phyloP scores from a whole-genome alignment of 1,140 invertebrate species.

The Bursaphelenchus mucronatus region DNA sequence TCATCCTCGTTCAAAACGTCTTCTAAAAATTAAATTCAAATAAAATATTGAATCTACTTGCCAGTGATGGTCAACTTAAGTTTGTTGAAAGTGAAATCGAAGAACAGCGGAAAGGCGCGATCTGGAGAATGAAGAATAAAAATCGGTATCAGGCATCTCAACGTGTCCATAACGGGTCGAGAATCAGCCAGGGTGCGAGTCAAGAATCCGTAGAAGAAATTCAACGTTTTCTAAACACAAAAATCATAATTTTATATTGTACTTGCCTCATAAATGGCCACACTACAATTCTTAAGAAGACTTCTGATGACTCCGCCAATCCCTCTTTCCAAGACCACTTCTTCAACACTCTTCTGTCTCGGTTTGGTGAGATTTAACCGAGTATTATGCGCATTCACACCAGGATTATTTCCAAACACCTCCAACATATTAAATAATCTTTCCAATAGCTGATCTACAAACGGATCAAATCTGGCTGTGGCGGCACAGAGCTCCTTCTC shows the following conservation, averaged over 20 bases:
- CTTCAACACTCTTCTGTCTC: constrained; percentile 66
- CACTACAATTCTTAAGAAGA: constrained; percentile 69
- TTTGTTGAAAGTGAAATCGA: constrained; percentile 19
- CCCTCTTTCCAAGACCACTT: constrained; percentile 70
- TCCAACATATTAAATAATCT: constrained; percentile 61
- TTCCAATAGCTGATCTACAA: constrained; percentile 79
- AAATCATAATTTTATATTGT: background rate
- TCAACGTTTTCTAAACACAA: constrained; percentile 66
- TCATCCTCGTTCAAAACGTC: constrained; percentile 52
- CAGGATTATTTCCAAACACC: constrained; percentile 34
- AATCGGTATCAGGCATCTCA: constrained; percentile 1
- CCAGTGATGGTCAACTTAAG: constrained; percentile 5
- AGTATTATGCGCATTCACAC: constrained; percentile 13
- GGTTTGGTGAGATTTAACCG: constrained; percentile 25
- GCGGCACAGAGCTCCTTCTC: constrained; percentile 64
- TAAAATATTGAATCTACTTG: too few species aligned
- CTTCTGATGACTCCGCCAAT: constrained; percentile 70
- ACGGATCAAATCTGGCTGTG: constrained; percentile 80
- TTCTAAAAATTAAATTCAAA: constrained; percentile 23
- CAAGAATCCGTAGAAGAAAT: constrained; percentile 72
- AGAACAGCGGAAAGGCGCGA: constrained; percentile 19
- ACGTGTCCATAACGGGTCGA: constrained; percentile 70
- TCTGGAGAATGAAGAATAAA: constrained; percentile 30
- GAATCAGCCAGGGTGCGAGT: constrained; percentile 73
- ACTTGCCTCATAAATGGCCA: constrained; percentile 66